Conservation (phyloP, 2,113 vertebrate genomes). For the Origma solitaria region DNA sequence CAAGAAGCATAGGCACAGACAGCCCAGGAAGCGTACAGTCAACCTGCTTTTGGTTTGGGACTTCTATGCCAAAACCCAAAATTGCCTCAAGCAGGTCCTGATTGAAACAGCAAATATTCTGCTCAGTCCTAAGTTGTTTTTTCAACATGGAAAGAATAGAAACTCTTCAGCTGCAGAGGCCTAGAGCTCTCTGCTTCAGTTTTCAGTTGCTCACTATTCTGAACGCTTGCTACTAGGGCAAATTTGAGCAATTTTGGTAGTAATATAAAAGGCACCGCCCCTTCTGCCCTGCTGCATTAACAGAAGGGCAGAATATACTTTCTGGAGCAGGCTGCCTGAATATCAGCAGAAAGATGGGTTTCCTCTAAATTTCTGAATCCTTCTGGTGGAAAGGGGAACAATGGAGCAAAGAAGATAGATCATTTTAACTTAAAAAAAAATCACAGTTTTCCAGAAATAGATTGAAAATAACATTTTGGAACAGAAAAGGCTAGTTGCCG, state of each 20-base stretch:
- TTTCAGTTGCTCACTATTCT: neutral
- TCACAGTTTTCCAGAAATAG: neutral
- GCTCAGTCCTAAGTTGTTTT: neutral
- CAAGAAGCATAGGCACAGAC: neutral
- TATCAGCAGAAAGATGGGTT: neutral
- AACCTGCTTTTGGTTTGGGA: neutral
- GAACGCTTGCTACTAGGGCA: neutral
- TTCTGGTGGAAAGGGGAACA: neutral
- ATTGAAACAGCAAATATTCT: neutral
- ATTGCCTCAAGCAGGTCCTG: neutral
- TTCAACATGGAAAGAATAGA: neutral
- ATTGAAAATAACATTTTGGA: neutral
- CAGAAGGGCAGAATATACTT: neutral
- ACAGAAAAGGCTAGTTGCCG: neutral
- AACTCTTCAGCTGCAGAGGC: neutral
- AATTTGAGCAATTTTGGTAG: neutral
- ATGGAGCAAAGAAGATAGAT: neutral
- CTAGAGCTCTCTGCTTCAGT: neutral
- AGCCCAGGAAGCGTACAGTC: neutral
- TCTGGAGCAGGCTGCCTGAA: neutral
- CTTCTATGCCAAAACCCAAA: neutral
- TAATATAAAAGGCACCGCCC: neutral
- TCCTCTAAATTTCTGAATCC: neutral
- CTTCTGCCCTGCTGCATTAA: neutral
- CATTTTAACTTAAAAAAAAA: neutral